Percentiles rank a stretch among this genome's conserved stretches.
phyloP scores from a whole-genome alignment of 2,888 invertebrate genomes.

The Xanthorhoe spadicearia region DNA sequence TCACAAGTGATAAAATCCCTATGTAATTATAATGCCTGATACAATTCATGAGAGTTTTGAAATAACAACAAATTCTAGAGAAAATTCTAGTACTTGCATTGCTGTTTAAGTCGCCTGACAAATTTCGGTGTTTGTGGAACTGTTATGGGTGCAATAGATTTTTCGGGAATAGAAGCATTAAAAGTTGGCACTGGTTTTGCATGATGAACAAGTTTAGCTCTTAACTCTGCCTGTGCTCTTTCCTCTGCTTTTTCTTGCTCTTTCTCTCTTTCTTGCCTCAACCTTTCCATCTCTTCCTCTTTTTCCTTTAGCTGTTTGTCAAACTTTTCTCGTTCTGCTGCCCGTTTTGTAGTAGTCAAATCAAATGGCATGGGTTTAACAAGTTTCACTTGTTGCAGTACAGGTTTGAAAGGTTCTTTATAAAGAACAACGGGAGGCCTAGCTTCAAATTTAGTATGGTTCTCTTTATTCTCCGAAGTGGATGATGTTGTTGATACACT shows the following conservation, averaged over 20 bases:
- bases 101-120: conserved; percentile 66
- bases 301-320: conserved; percentile 83
- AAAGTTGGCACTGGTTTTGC: conserved; percentile 86
- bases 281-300: conserved; percentile 77
- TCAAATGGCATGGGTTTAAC: conserved; percentile 81
- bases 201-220: conserved; percentile 85
- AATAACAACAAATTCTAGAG: too few species aligned
- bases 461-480: conserved; percentile 74
- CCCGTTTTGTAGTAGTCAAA: conserved; percentile 87
- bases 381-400: conserved; percentile 73
- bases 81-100: conserved; percentile 37
- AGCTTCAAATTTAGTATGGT: conserved; percentile 85
- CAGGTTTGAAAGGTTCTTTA: conserved; percentile 87
- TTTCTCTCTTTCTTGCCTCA: conserved; percentile 66
- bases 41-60: too few species aligned
- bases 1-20: not conserved
- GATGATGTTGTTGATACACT: conserved; percentile 62
- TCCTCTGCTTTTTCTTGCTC: conserved; percentile 75
- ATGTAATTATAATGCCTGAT: too few species aligned
- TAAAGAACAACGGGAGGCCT: conserved; percentile 85
- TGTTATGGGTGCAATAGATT: conserved; percentile 83
- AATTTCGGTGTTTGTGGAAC: conserved; percentile 87
- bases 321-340: conserved; percentile 85
- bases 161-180: conserved; percentile 79
- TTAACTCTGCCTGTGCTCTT: conserved; percentile 76